phyloP scores from a whole-genome alignment of 2,797 vertebrate genomes.

The Myoxocephalus aenaeus region DNA sequence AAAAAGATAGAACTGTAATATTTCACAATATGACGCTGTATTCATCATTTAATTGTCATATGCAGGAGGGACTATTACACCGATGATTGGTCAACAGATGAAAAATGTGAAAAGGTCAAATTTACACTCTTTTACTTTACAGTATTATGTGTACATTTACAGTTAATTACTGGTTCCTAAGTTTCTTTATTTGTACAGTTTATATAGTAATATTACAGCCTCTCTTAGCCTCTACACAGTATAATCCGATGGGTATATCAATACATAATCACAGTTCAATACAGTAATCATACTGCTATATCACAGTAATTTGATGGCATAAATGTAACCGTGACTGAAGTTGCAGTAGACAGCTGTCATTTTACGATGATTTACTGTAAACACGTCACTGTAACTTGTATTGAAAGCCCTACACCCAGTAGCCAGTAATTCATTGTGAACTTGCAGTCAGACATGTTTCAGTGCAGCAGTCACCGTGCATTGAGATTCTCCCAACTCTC shows the following conservation, averaged over 20 bases:
- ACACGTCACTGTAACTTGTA: background rate
- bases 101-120: background rate
- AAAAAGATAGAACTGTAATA: background rate
- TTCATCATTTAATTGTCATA: background rate
- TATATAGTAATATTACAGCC: background rate
- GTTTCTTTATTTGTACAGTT: background rate
- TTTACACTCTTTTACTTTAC: background rate
- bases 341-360: background rate
- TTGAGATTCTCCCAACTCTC: conserved; percentile 31
- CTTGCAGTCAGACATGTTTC: background rate
- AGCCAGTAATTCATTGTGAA: background rate
- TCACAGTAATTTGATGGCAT: background rate
- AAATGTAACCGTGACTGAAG: background rate
- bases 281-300: background rate
- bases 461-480: conserved; percentile 1
- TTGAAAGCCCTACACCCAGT: background rate
- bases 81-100: background rate
- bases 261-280: background rate
- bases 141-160: background rate
- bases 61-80: background rate
- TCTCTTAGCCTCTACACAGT: background rate
- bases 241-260: background rate
- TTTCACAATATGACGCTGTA: background rate
- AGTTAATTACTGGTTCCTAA: background rate
- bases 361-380: background rate